Evolutionary conservation across 2,888 invertebrate genomes (phyloP).

Genomic region (Drosophila mimetica): DNA sequence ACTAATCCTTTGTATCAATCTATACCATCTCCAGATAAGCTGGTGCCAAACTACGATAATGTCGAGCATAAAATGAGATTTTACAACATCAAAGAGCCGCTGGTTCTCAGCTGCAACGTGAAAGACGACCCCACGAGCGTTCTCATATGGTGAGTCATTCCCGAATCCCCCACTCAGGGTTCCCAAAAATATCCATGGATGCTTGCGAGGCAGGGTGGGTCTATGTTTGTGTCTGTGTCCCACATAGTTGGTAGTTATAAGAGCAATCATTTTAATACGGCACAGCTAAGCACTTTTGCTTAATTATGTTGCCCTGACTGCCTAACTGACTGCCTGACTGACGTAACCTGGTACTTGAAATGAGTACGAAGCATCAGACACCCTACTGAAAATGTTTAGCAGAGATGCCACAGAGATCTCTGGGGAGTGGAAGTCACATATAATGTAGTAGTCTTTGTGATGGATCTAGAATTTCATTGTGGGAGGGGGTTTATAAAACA

Average conservation of each 20-base stretch:
- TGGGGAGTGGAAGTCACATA: too few relatives aligned
- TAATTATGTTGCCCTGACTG: constrained; percentile 68
- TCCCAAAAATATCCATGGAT: constrained; percentile 19
- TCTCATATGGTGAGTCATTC: constrained; percentile 66
- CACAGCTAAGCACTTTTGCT: constrained; percentile 77
- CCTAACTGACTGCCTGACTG: constrained; percentile 50
- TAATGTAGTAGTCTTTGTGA: too few relatives aligned
- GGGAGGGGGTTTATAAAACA: too few relatives aligned
- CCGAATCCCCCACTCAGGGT: neutral
- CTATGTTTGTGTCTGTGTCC: constrained; percentile 25
- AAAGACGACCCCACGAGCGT: constrained; percentile 52
- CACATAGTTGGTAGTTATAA: constrained; percentile 72
- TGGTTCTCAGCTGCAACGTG: constrained; percentile 84
- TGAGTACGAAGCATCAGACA: neutral
- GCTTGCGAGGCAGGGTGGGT: constrained; percentile 4
- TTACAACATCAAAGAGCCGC: constrained; percentile 81
- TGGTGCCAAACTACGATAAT: constrained; percentile 84
- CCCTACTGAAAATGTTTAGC: neutral
- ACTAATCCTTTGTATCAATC: constrained; percentile 38
- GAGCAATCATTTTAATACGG: constrained; percentile 77
- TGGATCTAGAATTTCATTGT: too few relatives aligned
- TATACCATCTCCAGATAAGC: constrained; percentile 65
- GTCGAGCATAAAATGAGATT: constrained; percentile 78
- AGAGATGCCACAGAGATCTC: neutral
- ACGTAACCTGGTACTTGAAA: constrained; percentile 59